phyloP scores from a whole-genome alignment of 2,113 vertebrate species.

The Paedocypris sp. region DNA sequence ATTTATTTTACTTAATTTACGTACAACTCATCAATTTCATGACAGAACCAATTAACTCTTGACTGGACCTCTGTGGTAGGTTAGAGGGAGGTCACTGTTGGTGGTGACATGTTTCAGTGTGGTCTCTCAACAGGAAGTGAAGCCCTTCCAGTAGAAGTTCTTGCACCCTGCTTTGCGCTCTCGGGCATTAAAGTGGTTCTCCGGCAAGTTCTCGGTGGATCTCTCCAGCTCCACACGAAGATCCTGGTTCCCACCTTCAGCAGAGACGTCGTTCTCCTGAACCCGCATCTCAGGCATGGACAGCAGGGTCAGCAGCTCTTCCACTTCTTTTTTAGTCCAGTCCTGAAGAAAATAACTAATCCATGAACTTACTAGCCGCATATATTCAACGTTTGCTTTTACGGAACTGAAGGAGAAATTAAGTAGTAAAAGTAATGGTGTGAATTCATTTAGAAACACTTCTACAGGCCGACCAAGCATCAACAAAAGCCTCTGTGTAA shows the following conservation, averaged over 20 bases:
- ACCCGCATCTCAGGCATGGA: slow-evolving; percentile 44
- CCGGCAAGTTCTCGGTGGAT: slow-evolving; percentile 46
- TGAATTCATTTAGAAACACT: not conserved
- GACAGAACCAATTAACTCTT: not conserved
- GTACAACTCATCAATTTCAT: not conserved
- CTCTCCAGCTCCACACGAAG: slow-evolving; percentile 48
- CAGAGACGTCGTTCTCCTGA: slow-evolving; percentile 63
- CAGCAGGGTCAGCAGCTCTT: slow-evolving; percentile 57
- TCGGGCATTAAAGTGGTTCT: slow-evolving; percentile 45
- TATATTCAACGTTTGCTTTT: no score
- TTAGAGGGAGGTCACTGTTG: not conserved
- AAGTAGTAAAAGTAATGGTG: not conserved
- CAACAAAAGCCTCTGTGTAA: not conserved
- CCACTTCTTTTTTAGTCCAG: slow-evolving; percentile 53
- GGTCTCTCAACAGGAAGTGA: slow-evolving; percentile 58
- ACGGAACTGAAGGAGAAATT: no score
- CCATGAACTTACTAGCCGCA: not conserved
- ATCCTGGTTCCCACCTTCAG: slow-evolving; percentile 45
- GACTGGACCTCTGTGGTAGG: not conserved
- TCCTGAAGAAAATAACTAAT: slow-evolving; percentile 42
- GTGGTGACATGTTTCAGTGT: not conserved
- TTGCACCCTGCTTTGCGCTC: slow-evolving; percentile 67
- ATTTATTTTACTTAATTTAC: slow-evolving; percentile 11
- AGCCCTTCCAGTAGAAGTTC: slow-evolving; percentile 72
- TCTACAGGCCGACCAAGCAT: not conserved